A percentile compares a stretch with the other conserved stretches of the same genome.
Conservation (phyloP, 2,888 invertebrate species). For the Chirona hameri region DNA sequence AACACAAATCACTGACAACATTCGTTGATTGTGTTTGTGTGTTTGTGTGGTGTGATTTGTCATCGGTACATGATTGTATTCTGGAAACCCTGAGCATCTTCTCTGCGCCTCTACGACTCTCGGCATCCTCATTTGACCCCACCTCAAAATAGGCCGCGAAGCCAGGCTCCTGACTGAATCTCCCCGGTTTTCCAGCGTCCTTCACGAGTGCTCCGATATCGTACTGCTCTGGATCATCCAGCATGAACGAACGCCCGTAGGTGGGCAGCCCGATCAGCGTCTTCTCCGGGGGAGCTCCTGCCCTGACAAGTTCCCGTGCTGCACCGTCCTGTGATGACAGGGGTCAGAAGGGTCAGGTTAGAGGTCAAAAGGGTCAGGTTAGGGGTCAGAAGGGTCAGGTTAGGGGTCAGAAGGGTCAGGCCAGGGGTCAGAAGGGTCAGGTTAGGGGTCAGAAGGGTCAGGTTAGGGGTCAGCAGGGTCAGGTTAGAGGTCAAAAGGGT, state of each 20-base stretch:
- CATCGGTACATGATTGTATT: background rate
- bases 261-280: constrained; percentile 85
- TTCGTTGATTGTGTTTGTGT: background rate
- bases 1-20: too few relatives aligned
- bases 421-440: background rate
- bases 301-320: background rate
- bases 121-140: constrained; percentile 33
- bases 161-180: constrained; percentile 88
- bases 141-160: constrained; percentile 92
- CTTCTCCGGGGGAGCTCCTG: background rate
- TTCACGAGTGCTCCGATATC: constrained; percentile 89
- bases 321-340: background rate
- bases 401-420: too few relatives aligned
- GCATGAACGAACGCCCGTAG: constrained; percentile 85
- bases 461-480: too few relatives aligned
- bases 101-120: background rate
- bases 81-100: background rate
- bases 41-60: background rate
- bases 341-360: background rate
- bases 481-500: too few relatives aligned
- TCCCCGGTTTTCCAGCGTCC: constrained; percentile 78
- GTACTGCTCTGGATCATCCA: constrained; percentile 79
- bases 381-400: too few relatives aligned
- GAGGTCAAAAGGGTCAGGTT: too few relatives aligned
- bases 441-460: too few relatives aligned